Evolutionary conservation across 2,113 vertebrate species (phyloP).

Genomic region (Oreochromis niloticus): DNA sequence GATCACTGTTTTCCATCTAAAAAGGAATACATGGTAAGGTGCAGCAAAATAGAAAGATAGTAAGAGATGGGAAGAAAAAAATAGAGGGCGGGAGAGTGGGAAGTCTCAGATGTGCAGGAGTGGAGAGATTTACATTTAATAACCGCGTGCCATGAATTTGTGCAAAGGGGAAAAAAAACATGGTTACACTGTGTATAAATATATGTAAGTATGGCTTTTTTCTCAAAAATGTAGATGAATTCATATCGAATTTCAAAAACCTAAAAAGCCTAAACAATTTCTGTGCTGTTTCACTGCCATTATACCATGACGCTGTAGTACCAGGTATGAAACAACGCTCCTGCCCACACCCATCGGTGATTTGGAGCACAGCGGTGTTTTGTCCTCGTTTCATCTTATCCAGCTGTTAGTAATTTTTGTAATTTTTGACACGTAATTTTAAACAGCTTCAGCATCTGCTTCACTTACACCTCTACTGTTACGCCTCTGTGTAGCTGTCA

Average conservation of each 20-base stretch:
- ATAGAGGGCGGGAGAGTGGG: background rate
- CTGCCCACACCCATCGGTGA: background rate
- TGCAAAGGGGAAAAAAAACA: background rate
- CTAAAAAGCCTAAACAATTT: background rate
- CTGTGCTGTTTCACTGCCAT: background rate
- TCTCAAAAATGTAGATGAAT: background rate
- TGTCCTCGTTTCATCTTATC: background rate
- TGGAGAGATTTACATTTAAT: background rate
- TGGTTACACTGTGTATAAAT: background rate
- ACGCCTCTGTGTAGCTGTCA: background rate
- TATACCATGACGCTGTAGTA: background rate
- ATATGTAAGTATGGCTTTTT: background rate
- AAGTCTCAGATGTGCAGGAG: background rate
- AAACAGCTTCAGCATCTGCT: background rate
- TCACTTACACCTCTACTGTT: background rate
- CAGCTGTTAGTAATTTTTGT: background rate
- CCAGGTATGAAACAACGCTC: background rate
- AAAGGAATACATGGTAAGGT: conserved; percentile 9
- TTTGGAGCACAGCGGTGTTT: background rate
- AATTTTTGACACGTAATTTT: background rate
- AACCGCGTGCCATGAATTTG: background rate
- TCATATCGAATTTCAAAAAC: background rate
- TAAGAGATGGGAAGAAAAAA: background rate
- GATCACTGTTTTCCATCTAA: conserved; percentile 34
- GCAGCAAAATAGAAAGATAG: background rate